phyloP scores from a whole-genome alignment of 1,140 invertebrate species.

The Belonocnema kinseyi region DNA sequence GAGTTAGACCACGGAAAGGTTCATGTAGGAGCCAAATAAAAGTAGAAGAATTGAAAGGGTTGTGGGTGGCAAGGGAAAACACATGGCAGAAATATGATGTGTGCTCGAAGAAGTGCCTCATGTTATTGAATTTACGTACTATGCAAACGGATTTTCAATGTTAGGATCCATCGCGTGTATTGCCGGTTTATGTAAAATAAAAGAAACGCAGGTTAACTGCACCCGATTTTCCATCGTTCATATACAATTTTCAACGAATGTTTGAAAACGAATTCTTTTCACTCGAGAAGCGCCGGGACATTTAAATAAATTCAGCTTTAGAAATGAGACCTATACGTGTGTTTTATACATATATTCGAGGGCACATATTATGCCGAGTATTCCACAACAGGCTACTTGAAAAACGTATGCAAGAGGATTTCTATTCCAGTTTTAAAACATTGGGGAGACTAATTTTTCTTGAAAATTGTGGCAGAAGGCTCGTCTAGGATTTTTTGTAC shows the following conservation, averaged over 20 bases:
- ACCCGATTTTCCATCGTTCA: not conserved
- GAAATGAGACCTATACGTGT: not conserved
- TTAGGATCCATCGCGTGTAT: not conserved
- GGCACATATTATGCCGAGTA: not conserved
- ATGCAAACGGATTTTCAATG: slow-evolving; percentile 4
- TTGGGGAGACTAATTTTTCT: not conserved
- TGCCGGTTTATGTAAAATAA: slow-evolving; percentile 20
- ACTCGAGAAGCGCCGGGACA: slow-evolving; percentile 25
- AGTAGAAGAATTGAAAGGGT: not conserved
- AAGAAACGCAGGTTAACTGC: not conserved
- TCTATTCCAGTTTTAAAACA: slow-evolving; percentile 14
- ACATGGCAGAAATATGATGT: slow-evolving; percentile 37
- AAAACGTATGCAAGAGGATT: not conserved
- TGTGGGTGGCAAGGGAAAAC: not conserved
- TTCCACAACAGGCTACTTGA: not conserved
- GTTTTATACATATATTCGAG: not conserved
- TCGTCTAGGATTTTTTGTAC: not conserved
- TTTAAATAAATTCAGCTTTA: not conserved
- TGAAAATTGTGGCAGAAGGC: not conserved
- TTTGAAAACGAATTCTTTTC: slow-evolving; percentile 19
- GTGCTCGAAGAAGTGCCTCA: slow-evolving; percentile 27
- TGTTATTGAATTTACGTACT: slow-evolving; percentile 24
- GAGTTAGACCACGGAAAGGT: not conserved
- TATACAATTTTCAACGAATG: not conserved
- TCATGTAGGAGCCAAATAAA: slow-evolving; percentile 11